These are phyloP conservation scores for Cavia porcellus DNA, from an alignment of 2,113 vertebrate genomes.

Conservation along the genomic window DNA sequence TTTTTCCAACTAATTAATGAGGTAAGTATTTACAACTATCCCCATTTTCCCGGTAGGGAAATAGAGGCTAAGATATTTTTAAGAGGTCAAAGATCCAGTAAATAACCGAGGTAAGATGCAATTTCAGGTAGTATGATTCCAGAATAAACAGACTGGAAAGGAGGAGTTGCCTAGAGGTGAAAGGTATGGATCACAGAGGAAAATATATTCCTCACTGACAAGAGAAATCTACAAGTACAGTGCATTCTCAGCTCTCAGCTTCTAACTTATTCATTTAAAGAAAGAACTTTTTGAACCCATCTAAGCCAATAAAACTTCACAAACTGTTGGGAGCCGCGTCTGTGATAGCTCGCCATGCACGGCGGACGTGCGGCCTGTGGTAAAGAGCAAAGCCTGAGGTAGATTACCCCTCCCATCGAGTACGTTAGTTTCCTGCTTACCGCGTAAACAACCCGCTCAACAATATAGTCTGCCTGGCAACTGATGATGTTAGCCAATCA, in stretches of 20 bases:
- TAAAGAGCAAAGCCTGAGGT: no score
- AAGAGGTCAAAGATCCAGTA: neutral
- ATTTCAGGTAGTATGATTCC: constrained; percentile 9
- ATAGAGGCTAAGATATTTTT: neutral
- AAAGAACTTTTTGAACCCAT: neutral
- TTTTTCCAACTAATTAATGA: constrained; percentile 6
- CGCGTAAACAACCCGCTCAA: no score
- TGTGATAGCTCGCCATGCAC: no score
- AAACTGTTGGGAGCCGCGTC: no score
- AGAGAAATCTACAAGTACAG: neutral
- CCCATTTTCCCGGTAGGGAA: neutral
- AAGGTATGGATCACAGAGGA: constrained; percentile 29
- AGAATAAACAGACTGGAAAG: neutral
- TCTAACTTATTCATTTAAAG: neutral
- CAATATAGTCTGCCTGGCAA: no score
- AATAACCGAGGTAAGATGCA: neutral
- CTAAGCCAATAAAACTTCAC: neutral
- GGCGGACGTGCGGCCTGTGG: no score
- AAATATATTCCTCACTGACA: constrained; percentile 14
- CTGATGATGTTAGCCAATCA: no score
- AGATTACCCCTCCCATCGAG: no score
- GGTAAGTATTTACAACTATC: neutral
- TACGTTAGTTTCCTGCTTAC: no score
- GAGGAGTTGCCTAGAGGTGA: neutral
- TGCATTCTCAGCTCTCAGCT: neutral